These are phyloP conservation scores for Drosophila longiperda DNA, from an alignment of 2,888 invertebrate species.

Conservation along the genomic window DNA sequence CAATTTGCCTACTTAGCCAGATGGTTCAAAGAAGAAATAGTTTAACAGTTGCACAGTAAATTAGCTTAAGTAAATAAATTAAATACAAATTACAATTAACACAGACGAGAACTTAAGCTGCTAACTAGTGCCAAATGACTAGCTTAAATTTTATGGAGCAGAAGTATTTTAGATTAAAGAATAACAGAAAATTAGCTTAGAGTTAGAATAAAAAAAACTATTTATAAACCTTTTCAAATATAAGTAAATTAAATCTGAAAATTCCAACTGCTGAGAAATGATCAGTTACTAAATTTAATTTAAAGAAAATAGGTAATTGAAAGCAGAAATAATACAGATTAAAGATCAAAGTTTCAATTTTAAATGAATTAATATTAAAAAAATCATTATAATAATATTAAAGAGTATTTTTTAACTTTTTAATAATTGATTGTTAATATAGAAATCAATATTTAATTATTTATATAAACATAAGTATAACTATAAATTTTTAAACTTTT, in stretches of 20 bases:
- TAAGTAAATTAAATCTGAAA: neutral
- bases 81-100: neutral
- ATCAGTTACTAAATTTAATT: neutral
- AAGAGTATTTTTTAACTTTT: no score
- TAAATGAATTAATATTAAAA: no score
- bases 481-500: no score
- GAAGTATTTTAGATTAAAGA: no score
- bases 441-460: no score
- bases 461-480: no score
- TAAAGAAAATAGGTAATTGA: neutral
- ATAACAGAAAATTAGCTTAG: neutral
- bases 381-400: neutral
- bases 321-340: no score
- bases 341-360: neutral
- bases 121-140: neutral
- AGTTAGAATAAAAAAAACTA: neutral
- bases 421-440: no score
- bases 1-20: slow-evolving; percentile 18
- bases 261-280: no score
- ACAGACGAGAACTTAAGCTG: neutral
- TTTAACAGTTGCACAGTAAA: neutral
- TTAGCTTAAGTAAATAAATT: neutral
- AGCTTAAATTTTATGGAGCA: neutral
- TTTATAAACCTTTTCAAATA: neutral
- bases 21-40: neutral